phyloP scores from a whole-genome alignment of 2,113 vertebrate genomes.

The Pardalotus punctatus region DNA sequence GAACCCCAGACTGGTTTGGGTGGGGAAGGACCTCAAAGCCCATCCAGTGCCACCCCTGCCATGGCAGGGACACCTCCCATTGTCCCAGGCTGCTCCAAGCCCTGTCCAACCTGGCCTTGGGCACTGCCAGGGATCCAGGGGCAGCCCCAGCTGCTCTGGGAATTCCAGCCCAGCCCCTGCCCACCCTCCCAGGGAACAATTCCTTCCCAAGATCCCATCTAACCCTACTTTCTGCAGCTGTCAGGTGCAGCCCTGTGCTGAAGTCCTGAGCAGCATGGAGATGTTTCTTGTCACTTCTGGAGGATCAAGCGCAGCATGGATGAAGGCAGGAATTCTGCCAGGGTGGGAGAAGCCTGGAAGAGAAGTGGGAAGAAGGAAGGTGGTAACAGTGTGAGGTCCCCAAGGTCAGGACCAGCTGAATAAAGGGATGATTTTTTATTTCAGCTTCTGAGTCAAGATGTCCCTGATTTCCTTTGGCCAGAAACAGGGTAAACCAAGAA shows the following conservation, averaged over 20 bases:
- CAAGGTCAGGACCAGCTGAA: not conserved
- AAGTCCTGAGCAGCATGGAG: not conserved
- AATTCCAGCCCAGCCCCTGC: not conserved
- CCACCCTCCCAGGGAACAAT: not conserved
- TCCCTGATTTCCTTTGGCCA: not conserved
- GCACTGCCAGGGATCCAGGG: not conserved
- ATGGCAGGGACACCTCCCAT: not conserved
- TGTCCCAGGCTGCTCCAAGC: not conserved
- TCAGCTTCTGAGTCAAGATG: not conserved
- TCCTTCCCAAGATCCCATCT: not conserved
- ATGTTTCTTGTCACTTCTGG: not conserved
- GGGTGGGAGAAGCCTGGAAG: not conserved
- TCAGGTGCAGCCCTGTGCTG: not conserved
- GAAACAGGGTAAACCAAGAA: not conserved
- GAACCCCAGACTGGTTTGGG: not conserved
- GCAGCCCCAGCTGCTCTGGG: not conserved
- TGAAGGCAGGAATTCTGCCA: not conserved
- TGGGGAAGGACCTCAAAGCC: accelerated
- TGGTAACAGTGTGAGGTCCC: not conserved
- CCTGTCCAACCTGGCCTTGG: not conserved
- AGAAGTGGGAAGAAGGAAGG: not conserved
- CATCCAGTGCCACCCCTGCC: accelerated
- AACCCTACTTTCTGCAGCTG: not conserved
- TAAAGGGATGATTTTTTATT: not conserved
- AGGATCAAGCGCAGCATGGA: not conserved